Conservation (phyloP, 2,797 vertebrate species). For the Thunnus albacares region DNA sequence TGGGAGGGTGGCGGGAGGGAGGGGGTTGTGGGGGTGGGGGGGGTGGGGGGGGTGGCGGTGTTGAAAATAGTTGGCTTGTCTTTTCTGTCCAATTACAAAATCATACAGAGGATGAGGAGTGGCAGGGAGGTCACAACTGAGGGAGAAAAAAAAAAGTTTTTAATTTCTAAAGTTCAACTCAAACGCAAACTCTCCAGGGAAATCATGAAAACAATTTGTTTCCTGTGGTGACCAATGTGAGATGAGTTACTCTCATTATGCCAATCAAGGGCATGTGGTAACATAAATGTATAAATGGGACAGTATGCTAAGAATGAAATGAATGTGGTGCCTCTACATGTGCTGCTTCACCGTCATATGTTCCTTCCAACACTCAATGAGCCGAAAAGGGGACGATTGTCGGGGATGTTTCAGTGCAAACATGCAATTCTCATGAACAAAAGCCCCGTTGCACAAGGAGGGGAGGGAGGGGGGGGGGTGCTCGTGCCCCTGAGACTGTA, state of each 20-base stretch:
- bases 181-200: constrained; percentile 23
- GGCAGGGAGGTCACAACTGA: constrained; percentile 1
- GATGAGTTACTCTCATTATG: constrained; percentile 31
- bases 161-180: constrained; percentile 15
- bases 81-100: constrained; percentile 55
- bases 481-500: constrained; percentile 29
- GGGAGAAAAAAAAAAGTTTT: constrained; percentile 9
- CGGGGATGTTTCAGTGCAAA: constrained; percentile 6
- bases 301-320: not conserved
- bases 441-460: constrained; percentile 16
- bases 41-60: not conserved
- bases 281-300: not conserved
- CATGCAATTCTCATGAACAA: constrained; percentile 42
- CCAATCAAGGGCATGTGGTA: constrained; percentile 31
- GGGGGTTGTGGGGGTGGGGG: not conserved
- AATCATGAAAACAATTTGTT: constrained; percentile 40
- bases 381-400: not conserved
- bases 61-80: constrained; percentile 9
- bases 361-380: not conserved
- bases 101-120: constrained; percentile 21
- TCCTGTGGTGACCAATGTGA: not conserved
- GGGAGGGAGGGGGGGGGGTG: not conserved
- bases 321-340: not conserved
- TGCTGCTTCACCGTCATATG: constrained; percentile 2
- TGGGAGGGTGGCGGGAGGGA: not conserved